phyloP scores from a whole-genome alignment of 1,140 invertebrate genomes.

The Harpegnathos saltator region DNA sequence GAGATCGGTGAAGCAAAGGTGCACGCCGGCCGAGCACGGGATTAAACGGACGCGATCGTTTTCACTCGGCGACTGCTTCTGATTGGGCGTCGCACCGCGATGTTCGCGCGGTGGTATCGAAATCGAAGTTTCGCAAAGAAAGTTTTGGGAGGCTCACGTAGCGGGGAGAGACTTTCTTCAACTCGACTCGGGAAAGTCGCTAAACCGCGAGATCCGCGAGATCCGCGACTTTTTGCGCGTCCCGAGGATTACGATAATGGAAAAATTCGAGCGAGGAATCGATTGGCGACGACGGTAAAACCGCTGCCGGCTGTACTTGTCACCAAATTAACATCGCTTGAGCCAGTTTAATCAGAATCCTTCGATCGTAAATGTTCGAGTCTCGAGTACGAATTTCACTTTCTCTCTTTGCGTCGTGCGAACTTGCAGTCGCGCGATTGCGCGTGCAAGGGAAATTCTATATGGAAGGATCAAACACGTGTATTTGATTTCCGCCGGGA shows the following conservation, averaged over 20 bases:
- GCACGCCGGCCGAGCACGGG: neutral
- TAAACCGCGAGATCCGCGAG: slow-evolving; percentile 54
- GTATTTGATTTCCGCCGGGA: neutral
- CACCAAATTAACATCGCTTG: neutral
- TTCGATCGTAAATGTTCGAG: neutral
- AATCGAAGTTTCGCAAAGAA: slow-evolving; percentile 49
- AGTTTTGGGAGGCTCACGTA: slow-evolving; percentile 31
- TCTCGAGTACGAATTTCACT: slow-evolving; percentile 2
- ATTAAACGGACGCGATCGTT: slow-evolving; percentile 44
- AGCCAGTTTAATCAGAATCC: neutral
- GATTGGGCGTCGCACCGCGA: slow-evolving; percentile 15
- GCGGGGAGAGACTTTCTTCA: slow-evolving; percentile 40
- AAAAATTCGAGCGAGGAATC: slow-evolving; percentile 39
- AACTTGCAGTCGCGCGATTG: no score
- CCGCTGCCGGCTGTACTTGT: neutral
- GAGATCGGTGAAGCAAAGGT: slow-evolving; percentile 1
- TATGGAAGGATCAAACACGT: neutral
- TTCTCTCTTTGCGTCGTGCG: neutral
- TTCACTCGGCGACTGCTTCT: slow-evolving; percentile 33
- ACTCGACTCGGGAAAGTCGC: slow-evolving; percentile 47
- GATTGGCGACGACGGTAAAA: slow-evolving; percentile 8
- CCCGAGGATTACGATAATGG: slow-evolving; percentile 8
- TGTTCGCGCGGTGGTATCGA: slow-evolving; percentile 22
- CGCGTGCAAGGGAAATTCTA: no score
- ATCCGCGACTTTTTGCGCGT: slow-evolving; percentile 3